Evolutionary conservation across 2,888 invertebrate genomes (phyloP).

Genomic region (Leptogaster cylindrica): DNA sequence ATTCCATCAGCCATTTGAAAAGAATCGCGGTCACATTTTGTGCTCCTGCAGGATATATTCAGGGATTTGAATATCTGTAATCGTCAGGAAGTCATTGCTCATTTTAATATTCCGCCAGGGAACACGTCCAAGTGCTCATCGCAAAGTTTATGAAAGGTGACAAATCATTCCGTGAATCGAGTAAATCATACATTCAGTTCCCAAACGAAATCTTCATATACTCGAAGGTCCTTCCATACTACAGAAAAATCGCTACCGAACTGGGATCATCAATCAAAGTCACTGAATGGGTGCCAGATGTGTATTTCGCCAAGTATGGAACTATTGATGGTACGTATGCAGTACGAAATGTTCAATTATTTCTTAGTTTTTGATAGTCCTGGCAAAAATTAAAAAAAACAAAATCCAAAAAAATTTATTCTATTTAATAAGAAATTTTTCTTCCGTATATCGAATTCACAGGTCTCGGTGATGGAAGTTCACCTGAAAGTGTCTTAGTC

Average conservation of each 20-base stretch:
- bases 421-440: not conserved
- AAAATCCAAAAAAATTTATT: not conserved
- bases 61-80: not conserved
- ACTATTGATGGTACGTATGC: constrained; percentile 53
- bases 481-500: constrained; percentile 55
- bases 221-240: constrained; percentile 55
- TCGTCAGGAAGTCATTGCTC: not conserved
- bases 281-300: constrained; percentile 53
- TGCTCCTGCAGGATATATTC: no score
- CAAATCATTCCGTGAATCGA: constrained; percentile 53
- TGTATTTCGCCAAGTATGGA: constrained; percentile 55
- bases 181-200: constrained; percentile 57
- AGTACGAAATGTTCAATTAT: not conserved
- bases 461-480: constrained; percentile 37
- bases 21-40: no score
- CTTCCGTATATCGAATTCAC: not conserved
- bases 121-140: constrained; percentile 48
- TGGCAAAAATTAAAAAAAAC: no score
- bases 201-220: constrained; percentile 58
- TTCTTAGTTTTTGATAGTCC: no score
- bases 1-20: no score
- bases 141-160: constrained; percentile 60
- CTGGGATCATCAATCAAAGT: constrained; percentile 46
- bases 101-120: constrained; percentile 42
- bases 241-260: constrained; percentile 52